Base-by-base conservation (phyloP, 2,113 vertebrate genomes). In the Motacilla alba region DNA sequence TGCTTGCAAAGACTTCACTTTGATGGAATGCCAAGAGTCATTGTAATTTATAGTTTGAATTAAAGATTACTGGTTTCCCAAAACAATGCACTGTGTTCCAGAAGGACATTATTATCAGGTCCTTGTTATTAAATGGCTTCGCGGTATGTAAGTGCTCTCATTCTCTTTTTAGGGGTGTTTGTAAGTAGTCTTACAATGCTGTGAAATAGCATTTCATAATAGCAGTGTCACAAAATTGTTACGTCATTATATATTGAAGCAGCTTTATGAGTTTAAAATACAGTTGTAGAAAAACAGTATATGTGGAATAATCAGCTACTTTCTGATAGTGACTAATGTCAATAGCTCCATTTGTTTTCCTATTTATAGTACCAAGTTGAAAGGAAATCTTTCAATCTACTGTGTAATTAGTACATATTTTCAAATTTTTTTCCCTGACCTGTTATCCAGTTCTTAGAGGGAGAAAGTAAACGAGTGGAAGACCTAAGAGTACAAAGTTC, bases 11-110 rank as follows among this genome's bases (percentile, higher is more conserved):
- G 68, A n/a, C n/a, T 94, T 91, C 27, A 30, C 85, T 97, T 88
- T 93, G 83, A 95, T 94, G 70, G 52, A 76, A 94, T 81, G 93
- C 88, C 94, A 96, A 44, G 20, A 81, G 76, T 83, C 76, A 81
- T 20, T 90, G 75, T 92, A 94, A 97, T 93, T 95, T 89, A 55
- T 67, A 95, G 85, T 47, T 93, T 92, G 60, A 83, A 70, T 77
- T 88, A 75, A 75, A 81, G 90, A 94, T 96, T 96, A n/a, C 88
- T 74, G n/a, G 59, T 86, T 94, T 95, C 68, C 47, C 59, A 86
- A 95, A 93, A 94, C 86, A 95, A 93, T 58, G 46, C 49, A 3
- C 58, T 90, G 33, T 89, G 53, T 93, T 44, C 49, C 63, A 77
- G 85, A 83, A 86, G 63, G 72, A 67, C 1, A 2, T 76, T 91